These are phyloP conservation scores for Melopsittacus undulatus DNA, from an alignment of 2,797 vertebrate genomes.

Conservation along the genomic window DNA sequence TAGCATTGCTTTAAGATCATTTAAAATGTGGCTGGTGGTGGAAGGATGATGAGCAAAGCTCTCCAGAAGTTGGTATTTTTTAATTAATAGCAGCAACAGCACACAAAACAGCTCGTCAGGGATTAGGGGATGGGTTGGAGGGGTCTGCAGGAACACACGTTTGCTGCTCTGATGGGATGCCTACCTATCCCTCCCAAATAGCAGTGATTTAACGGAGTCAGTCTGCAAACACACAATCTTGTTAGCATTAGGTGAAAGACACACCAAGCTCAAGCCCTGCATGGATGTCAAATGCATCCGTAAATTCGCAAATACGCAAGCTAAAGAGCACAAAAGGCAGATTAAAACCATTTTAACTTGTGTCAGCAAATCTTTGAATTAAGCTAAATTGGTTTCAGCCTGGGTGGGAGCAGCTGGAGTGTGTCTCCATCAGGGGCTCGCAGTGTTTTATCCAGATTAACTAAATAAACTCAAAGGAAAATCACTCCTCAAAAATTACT, in stretches of 20 bases:
- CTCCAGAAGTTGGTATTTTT: neutral
- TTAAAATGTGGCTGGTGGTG: fast-evolving
- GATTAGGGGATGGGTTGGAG: neutral
- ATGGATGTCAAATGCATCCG: fast-evolving
- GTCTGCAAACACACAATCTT: neutral
- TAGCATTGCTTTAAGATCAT: neutral
- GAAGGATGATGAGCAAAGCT: neutral
- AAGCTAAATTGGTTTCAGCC: slow-evolving; percentile 34
- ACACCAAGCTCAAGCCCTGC: neutral
- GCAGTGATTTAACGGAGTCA: fast-evolving
- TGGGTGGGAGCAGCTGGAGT: neutral
- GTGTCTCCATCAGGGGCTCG: neutral
- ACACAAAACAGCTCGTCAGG: neutral
- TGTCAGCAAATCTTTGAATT: slow-evolving; percentile 42
- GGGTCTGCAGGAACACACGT: neutral
- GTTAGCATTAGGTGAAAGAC: neutral
- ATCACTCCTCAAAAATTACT: neutral
- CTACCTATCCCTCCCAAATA: neutral
- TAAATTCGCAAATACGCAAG: neutral
- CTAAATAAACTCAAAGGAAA: neutral
- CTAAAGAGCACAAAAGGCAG: slow-evolving; percentile 12
- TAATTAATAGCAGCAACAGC: neutral
- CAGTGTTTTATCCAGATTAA: slow-evolving; percentile 3
- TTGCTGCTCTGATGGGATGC: neutral
- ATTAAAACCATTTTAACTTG: slow-evolving; percentile 28